phyloP scores from a whole-genome alignment of 2,113 vertebrate genomes.

The Anarhynchus alexandrinus region DNA sequence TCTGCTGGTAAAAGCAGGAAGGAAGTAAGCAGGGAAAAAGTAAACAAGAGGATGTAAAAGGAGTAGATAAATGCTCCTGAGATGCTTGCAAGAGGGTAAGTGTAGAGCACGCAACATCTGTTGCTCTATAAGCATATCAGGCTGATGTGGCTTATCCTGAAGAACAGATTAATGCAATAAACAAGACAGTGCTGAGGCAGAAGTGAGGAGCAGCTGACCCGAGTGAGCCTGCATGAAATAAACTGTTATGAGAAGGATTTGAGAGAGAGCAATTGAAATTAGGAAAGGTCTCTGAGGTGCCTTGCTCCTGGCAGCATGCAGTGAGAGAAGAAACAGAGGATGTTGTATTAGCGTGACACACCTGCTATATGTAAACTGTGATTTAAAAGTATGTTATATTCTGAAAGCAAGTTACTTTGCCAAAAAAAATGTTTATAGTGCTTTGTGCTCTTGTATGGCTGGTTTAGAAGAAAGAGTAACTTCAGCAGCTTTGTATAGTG shows the following conservation, averaged over 20 bases:
- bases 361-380: not conserved
- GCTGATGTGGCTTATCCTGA: conserved; percentile 7
- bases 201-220: conserved; percentile 20
- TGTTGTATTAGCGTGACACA: not conserved
- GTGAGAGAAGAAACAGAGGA: not conserved
- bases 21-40: not conserved
- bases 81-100: not conserved
- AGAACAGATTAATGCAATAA: conserved; percentile 10
- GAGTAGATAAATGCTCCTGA: not conserved
- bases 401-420: conserved; percentile 49
- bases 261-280: not conserved
- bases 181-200: not conserved
- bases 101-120: not conserved
- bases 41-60: not conserved
- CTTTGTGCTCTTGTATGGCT: not conserved
- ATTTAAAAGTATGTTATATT: not conserved
- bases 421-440: not conserved
- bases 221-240: not conserved
- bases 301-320: not conserved
- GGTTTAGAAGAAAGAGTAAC: not conserved
- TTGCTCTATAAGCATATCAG: not conserved
- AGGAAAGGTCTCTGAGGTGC: not conserved
- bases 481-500: not conserved
- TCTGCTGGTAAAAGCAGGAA: conserved; percentile 9
- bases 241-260: not conserved